phyloP scores from a whole-genome alignment of 2,797 vertebrate genomes.

The Adelosebastes latens region DNA sequence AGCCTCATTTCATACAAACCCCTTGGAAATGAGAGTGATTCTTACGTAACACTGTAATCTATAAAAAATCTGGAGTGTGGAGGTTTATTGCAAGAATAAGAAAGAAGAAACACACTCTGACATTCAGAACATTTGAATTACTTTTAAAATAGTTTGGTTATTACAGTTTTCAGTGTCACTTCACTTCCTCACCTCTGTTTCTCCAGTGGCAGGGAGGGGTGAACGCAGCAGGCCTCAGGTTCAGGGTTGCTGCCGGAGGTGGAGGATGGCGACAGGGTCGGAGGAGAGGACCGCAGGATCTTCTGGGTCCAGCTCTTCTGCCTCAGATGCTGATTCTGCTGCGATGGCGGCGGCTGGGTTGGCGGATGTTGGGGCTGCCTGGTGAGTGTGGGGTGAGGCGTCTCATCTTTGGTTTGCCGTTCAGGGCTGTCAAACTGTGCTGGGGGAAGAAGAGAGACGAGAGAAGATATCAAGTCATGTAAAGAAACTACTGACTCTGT shows the following conservation, averaged over 20 bases:
- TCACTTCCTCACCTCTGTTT: conserved; percentile 89
- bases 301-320: conserved; percentile 95
- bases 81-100: neutral
- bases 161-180: neutral
- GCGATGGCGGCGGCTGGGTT: conserved; percentile 15
- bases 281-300: conserved; percentile 82
- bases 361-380: conserved; percentile 63
- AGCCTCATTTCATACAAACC: conserved; percentile 8
- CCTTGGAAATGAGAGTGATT: conserved; percentile 3
- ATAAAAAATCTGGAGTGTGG: no score
- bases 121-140: neutral
- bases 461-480: conserved; percentile 23
- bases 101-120: conserved; percentile 5
- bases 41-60: neutral
- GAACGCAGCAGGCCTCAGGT: conserved; percentile 80
- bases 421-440: conserved; percentile 92
- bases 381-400: conserved; percentile 59
- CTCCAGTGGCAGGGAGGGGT: conserved; percentile 89
- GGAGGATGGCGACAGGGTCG: conserved; percentile 42
- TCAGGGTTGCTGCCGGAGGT: conserved; percentile 57
- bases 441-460: conserved; percentile 53
- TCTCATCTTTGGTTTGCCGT: conserved; percentile 84
- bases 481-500: conserved; percentile 8
- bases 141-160: neutral
- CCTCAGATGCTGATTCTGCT: conserved; percentile 71